These are phyloP conservation scores for Nomada ferruginata DNA, from an alignment of 2,888 invertebrate genomes.

Conservation along the genomic window DNA sequence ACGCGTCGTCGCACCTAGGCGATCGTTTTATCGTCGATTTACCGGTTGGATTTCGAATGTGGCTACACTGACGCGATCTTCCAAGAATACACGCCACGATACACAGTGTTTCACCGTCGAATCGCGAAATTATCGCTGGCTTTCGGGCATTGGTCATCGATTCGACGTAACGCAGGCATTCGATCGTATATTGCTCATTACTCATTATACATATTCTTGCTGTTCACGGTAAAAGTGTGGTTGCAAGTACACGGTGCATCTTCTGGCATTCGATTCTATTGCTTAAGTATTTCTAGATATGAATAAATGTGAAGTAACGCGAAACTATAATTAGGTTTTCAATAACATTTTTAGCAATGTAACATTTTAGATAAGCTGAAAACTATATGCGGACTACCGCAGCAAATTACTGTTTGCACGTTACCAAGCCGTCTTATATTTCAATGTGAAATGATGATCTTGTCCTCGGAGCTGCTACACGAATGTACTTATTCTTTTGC, in stretches of 20 bases:
- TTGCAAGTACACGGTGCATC: too few species aligned
- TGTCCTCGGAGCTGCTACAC: neutral
- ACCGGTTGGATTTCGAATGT: conserved; percentile 5
- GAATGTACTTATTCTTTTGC: neutral
- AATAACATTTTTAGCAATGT: too few species aligned
- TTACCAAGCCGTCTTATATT: neutral
- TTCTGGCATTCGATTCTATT: too few species aligned
- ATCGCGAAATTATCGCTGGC: conserved; percentile 24
- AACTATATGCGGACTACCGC: neutral
- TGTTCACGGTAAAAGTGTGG: neutral
- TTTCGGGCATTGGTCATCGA: conserved; percentile 4
- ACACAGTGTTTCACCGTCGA: conserved; percentile 5
- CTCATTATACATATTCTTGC: too few species aligned
- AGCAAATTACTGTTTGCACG: neutral
- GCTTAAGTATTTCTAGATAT: too few species aligned
- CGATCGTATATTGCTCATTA: neutral
- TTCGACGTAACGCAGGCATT: neutral
- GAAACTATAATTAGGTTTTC: neutral
- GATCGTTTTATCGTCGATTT: neutral
- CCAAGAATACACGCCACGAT: conserved; percentile 33
- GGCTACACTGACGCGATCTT: conserved; percentile 25
- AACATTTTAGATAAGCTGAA: neutral
- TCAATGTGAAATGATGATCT: neutral
- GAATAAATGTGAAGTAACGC: neutral
- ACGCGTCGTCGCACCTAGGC: neutral